A percentile compares a stretch with the other conserved stretches of the same genome.
Evolutionary conservation across 2,113 vertebrate genomes (phyloP).

Genomic region (Perognathus longimembris): DNA sequence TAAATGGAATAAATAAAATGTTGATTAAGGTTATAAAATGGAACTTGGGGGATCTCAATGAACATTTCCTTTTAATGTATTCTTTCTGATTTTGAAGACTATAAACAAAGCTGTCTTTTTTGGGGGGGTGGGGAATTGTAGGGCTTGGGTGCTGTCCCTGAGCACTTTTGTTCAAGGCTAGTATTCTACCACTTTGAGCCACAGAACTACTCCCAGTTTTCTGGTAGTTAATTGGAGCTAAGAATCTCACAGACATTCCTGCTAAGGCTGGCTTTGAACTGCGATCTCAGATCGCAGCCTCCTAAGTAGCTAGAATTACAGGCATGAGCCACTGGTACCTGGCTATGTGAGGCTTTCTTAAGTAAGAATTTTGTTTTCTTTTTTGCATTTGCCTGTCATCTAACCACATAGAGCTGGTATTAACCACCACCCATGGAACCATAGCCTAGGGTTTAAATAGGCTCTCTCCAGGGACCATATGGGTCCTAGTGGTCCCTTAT

Average conservation of each 20-base stretch:
- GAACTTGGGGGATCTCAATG: neutral
- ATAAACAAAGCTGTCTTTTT: neutral
- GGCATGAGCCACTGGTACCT: too few species aligned
- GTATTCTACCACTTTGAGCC: too few species aligned
- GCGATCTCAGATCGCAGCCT: too few species aligned
- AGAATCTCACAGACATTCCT: too few species aligned
- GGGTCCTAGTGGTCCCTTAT: constrained; percentile 82
- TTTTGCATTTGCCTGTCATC: neutral
- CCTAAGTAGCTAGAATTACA: too few species aligned
- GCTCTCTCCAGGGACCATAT: constrained; percentile 76
- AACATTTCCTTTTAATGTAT: constrained; percentile 43
- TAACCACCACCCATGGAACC: constrained; percentile 67
- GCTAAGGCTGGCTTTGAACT: too few species aligned
- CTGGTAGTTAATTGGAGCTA: too few species aligned
- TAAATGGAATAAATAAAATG: neutral
- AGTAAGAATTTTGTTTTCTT: constrained; percentile 24
- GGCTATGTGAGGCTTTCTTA: too few species aligned
- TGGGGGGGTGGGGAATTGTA: too few species aligned
- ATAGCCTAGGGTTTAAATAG: constrained; percentile 67
- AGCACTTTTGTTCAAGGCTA: too few species aligned
- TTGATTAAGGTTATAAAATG: constrained; percentile 14
- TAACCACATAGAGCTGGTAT: neutral
- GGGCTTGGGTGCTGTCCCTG: too few species aligned
- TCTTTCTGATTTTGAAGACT: constrained; percentile 36
- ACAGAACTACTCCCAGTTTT: too few species aligned